Conservation (phyloP, 1,140 invertebrate genomes). For the Leucophenga varia region DNA sequence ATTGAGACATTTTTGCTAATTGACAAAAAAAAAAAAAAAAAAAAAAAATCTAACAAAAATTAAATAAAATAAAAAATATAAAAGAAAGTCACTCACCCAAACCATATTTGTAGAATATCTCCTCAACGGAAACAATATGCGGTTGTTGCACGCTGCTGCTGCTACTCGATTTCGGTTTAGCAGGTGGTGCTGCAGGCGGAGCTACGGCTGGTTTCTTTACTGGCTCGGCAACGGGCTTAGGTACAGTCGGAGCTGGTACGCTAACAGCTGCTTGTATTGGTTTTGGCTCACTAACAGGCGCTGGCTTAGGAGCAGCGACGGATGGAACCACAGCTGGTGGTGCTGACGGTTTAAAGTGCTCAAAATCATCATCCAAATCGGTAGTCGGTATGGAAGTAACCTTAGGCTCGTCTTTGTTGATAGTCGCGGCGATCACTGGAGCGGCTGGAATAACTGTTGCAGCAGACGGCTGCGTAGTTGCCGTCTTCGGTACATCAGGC, state of each 20-base stretch:
- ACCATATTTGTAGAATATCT: constrained; percentile 53
- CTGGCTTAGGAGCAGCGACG: constrained; percentile 12
- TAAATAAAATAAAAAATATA: background rate
- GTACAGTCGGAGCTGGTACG: constrained; percentile 12
- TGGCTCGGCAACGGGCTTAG: constrained; percentile 15
- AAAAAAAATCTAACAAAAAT: no score
- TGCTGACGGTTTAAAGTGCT: no score
- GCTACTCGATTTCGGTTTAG: constrained; percentile 10
- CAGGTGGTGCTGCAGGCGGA: constrained; percentile 2
- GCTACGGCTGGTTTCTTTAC: background rate
- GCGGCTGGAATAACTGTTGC: constrained; percentile 7
- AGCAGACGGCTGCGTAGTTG: background rate
- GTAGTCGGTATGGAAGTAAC: constrained; percentile 35
- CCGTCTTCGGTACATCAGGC: constrained; percentile 17
- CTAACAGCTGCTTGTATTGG: constrained; percentile 14
- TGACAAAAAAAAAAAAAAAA: no score
- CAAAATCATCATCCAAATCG: constrained; percentile 43
- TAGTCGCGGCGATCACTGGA: constrained; percentile 15
- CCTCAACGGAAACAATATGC: constrained; percentile 53
- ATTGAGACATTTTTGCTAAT: no score
- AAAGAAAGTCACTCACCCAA: constrained; percentile 38
- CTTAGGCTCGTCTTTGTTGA: no score
- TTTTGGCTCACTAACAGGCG: constrained; percentile 17
- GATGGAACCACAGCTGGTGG: constrained; percentile 2
- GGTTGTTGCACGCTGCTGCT: constrained; percentile 13